Evolutionary conservation across 1,140 invertebrate species (phyloP), one percentile per base, ranked within the genome.

Genomic region (Tetragnatha versicolor): DNA sequence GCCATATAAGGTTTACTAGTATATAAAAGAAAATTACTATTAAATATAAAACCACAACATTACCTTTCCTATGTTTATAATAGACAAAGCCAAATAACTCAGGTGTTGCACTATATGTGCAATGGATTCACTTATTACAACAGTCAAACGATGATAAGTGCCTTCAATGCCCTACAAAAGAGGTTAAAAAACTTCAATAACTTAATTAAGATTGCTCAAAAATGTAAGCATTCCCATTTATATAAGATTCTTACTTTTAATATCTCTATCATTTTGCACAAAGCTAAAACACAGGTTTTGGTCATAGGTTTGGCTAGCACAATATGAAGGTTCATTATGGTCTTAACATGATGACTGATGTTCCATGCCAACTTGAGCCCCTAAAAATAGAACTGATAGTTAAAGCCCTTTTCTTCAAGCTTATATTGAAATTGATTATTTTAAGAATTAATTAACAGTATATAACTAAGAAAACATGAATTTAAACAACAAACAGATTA

Each of bases 261-360:
- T 12, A 94, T 86, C 85, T 97, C 94, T 37, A 95, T 88, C 12
- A 96, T 86, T 84, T 90, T 89, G 86, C 94, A 97, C 33, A 97
- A 85, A 20, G 89, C 88, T 45, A 93, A 87, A 4, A 95, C 90
- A 42, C 91, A 89, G 29, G 89, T 90, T 85, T 94, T 93, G 2
- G 90, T 91, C 86, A 97, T 91, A 20, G 94, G 92, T 83, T 91
- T 90, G 47, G 90, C 89, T 39, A 94, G 87, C 12, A 88, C 87
- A 1, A 92, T 89, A 85, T 97, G 94, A 45, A 96, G 86, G 87
- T 94, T 96, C 69, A 94, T 91, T n/a, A 95, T 85, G 69, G 87
- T 85, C 37, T 85, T 85, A 3, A 89, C 85, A 88, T 87, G 87
- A 84, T 92, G 90, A 63, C 83, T 85, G 20, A 89, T 85, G 65